Conservation (phyloP, 2,113 vertebrate genomes). For the Ptyas mucosa region DNA sequence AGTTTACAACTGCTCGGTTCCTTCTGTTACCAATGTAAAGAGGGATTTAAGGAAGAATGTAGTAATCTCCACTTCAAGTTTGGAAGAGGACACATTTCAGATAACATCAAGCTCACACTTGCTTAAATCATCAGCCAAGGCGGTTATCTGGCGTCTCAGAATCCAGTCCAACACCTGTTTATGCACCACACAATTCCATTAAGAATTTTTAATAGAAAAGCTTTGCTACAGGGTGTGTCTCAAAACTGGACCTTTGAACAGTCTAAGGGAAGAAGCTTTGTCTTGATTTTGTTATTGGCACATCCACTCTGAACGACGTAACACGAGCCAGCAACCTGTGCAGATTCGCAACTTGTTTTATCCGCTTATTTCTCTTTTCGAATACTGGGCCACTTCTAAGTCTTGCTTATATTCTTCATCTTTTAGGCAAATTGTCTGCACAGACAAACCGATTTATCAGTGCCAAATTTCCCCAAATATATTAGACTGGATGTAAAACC, state of each 20-base stretch:
- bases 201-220: neutral
- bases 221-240: neutral
- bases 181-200: neutral
- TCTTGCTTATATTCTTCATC: neutral
- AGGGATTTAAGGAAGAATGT: neutral
- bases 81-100: neutral
- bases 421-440: neutral
- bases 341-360: neutral
- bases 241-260: neutral
- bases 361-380: neutral
- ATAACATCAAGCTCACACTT: neutral
- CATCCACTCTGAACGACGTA: neutral
- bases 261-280: neutral
- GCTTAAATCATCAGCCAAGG: neutral
- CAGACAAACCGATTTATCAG: neutral
- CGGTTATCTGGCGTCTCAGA: neutral
- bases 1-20: neutral
- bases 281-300: neutral
- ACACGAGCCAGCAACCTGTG: neutral
- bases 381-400: neutral
- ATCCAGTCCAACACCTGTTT: neutral
- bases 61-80: neutral
- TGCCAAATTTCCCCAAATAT: neutral
- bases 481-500: neutral
- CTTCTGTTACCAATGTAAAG: neutral